Evolutionary conservation across 2,888 invertebrate genomes (phyloP), one percentile per base, ranked within the genome.

Genomic region (Zygothrica quintamaculata): DNA sequence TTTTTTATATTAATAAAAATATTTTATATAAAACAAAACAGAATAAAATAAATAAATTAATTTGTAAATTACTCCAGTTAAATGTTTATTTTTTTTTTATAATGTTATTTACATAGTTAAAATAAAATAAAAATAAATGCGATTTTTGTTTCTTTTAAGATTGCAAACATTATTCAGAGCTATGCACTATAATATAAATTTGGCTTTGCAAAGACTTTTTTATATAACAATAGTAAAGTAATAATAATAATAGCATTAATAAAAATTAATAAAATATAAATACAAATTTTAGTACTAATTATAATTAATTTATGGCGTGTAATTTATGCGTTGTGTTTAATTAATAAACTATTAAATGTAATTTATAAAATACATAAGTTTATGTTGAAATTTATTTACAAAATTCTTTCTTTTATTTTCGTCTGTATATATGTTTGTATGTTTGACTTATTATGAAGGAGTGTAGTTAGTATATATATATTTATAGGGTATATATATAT

Each of bases 141-240:
- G 64, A 69, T 59, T 67, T 25, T 70, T 65, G 64, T n/a, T n/a
- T n/a, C n/a, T n/a, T n/a, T n/a, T n/a, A n/a, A n/a, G 58, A 77
- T 68, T 68, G 57, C 69, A 81, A 75, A 57, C 4, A 56, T 31
- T 29, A 26, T 33, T 53, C 56, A 74, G 81, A 74, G 61, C 58
- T 65, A 59, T 56, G 69, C 60, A 57, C 65, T 84, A 68, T 22
- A 68, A 58, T 69, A 53, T 77, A 77, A 80, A 77, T 84, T 84
- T 84, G 88, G 88, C 88, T 75, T 84, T 60, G 76, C 62, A 75
- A 68, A 70, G 72, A 64, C 59, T 66, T 75, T 76, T 59, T n/a
- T n/a, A n/a, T 65, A 67, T 68, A 66, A 66, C 51, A 57, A 69
- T 29, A 37, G 16, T 37, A 34, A 33, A 57, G 67, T 29, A 37